Base-by-base conservation (phyloP, 1,140 invertebrate genomes). In the Zaprionus inermis region DNA sequence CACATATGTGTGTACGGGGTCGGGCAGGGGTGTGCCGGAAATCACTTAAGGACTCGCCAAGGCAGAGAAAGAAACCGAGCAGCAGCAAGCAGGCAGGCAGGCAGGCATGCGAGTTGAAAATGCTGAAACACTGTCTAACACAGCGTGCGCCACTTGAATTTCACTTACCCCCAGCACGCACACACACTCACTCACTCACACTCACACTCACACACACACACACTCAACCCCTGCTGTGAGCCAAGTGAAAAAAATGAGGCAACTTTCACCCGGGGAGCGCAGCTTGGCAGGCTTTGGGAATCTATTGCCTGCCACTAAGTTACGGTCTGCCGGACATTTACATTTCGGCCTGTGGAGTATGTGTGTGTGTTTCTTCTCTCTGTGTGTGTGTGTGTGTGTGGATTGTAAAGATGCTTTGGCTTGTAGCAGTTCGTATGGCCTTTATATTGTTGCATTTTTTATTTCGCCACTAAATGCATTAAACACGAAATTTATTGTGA, bases 261-360 rank as follows among this genome's bases (percentile, higher is more conserved):
- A 89, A 89, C 84, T 88, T 89, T 89, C 77, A 88, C 85, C 84
- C 84, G 63, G 46, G 64, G 51, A 61, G 52, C 56, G 20, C 46
- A 41, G 41, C 51, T 16, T 49, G 60, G 68, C 72, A 75, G 68
- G 76, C 69, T 59, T 63, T 78, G 72, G 61, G 69, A 89, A 89
- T 89, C 84, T 89, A 89, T 89, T 84, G 85, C 84, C 85, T 90
- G 85, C 84, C 84, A 89, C 84, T 88, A 88, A 89, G 84, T 84
- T 89, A 88, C 85, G 84, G 85, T 89, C 84, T 84, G 84, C 85
- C 84, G 85, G 83, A 89, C 84, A 89, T 89, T 89, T 89, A 89
- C 84, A 89, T 89, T 89, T 89, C 71, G 85, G 71, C 73, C 78
- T 77, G 64, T 28, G 22, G 24, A 30, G 57, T 41, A 1, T 32